Evolutionary conservation across 2,113 vertebrate species (phyloP).

Genomic region (Coturnix japonica): DNA sequence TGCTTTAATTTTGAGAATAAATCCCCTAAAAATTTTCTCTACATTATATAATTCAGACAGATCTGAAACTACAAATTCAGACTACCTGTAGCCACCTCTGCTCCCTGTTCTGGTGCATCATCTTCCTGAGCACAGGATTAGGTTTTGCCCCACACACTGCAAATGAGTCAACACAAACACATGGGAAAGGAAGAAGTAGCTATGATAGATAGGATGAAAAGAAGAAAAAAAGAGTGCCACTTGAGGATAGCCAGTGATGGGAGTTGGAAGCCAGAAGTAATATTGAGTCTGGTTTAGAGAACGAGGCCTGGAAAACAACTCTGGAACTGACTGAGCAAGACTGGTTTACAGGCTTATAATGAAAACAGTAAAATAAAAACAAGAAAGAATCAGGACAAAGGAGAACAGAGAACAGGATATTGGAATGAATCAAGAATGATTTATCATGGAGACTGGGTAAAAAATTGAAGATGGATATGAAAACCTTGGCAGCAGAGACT

Average conservation of each 20-base stretch:
- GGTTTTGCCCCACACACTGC: background rate
- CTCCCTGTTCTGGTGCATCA: background rate
- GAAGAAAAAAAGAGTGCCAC: background rate
- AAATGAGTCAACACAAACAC: background rate
- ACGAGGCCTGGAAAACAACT: background rate
- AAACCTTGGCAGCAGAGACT: background rate
- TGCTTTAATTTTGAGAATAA: background rate
- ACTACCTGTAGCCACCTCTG: background rate
- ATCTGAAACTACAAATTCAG: background rate
- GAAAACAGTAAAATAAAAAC: background rate
- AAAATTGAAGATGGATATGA: background rate
- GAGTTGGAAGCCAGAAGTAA: background rate
- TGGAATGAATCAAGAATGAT: background rate
- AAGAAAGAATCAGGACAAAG: background rate
- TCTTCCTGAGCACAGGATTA: background rate
- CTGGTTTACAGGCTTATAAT: background rate
- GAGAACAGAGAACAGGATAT: background rate
- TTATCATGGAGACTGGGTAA: background rate
- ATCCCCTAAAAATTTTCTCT: background rate
- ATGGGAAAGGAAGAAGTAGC: background rate
- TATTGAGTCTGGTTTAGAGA: background rate
- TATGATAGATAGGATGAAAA: background rate
- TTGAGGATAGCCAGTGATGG: background rate
- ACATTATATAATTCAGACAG: background rate
- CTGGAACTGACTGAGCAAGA: background rate